Base-by-base conservation (phyloP, 53 echinoderm and acorn worm species). In the Zoroaster sp. region DNA sequence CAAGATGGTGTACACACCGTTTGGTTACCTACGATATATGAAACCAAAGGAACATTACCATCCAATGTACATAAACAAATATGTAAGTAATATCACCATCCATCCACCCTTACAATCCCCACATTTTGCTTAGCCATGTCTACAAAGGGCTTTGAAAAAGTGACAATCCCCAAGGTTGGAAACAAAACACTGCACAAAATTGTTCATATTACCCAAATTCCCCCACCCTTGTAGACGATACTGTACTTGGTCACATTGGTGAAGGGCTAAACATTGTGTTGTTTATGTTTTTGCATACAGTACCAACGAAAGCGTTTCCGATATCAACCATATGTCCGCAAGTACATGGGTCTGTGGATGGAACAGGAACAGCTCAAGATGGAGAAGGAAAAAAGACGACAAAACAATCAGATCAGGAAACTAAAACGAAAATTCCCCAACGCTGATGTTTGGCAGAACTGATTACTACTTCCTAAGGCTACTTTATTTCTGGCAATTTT, bases 51-150 rank as follows among this genome's bases (percentile, higher is more conserved):
- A 99, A 32, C 87, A 95, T 68, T 68, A 41, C 28, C 13, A 93
- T 23, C 99, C 99, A 4, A 88, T 88, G 40, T 88, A 94, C 72
- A 87, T 94, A 88, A 99, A 93, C 92, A 94, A 91, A 90, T 35
- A 39, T 47, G 97, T 97, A 87, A 91, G 95, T 85, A 38, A 35
- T 79, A 12, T 0, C 17, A 53, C 21, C n/a, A n/a, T n/a, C n/a
- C n/a, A n/a, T n/a, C n/a, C n/a, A n/a, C n/a, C n/a, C n/a, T n/a
- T n/a, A n/a, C n/a, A n/a, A n/a, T n/a, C n/a, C n/a, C n/a, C n/a
- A n/a, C n/a, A n/a, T n/a, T n/a, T n/a, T n/a, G n/a, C n/a, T n/a
- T n/a, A n/a, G n/a, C n/a, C n/a, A n/a, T n/a, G n/a, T n/a, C n/a
- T n/a, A n/a, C n/a, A n/a, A n/a, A n/a, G n/a, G n/a, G n/a, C n/a